These are phyloP conservation scores for Trichomalopsis sarcophagae DNA, from an alignment of 1,140 invertebrate genomes.

Conservation along the genomic window DNA sequence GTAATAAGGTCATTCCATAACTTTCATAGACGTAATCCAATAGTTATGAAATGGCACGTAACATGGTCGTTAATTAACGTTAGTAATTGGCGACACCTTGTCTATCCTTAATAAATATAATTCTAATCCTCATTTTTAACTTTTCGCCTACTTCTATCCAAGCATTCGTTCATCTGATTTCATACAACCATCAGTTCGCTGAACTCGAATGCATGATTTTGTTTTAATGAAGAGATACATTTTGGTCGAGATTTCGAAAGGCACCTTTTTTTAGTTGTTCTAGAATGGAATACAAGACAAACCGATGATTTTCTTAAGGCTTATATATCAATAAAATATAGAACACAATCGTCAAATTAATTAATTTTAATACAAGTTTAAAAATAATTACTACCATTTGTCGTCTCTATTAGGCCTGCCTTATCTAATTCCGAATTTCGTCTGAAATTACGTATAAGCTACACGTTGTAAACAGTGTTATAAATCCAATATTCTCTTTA, in stretches of 20 bases:
- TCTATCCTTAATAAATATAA: conserved; percentile 10
- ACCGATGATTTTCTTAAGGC: not conserved
- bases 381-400: not conserved
- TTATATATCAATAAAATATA: conserved; percentile 32
- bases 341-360: conserved; percentile 31
- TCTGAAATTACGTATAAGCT: conserved; percentile 3
- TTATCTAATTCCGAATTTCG: conserved; percentile 10
- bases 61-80: conserved; percentile 15
- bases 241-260: conserved; percentile 49
- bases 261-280: conserved; percentile 43
- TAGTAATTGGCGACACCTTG: conserved; percentile 32
- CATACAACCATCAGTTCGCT: not conserved
- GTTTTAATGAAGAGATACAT: conserved; percentile 1
- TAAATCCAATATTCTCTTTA: conserved; percentile 24
- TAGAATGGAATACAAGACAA: conserved; percentile 31
- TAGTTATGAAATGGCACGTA: conserved; percentile 28
- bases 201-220: conserved; percentile 5
- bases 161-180: not conserved
- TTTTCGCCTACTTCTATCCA: not conserved
- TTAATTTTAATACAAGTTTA: conserved; percentile 33
- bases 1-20: conserved; percentile 22
- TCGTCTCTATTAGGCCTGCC: conserved; percentile 8
- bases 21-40: conserved; percentile 23
- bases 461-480: conserved; percentile 4
- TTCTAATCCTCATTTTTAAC: conserved; percentile 21